Percentiles rank a stretch among this genome's conserved stretches.
Evolutionary conservation across 2,113 vertebrate genomes (phyloP).

Genomic region (Thamnophis sirtalis): DNA sequence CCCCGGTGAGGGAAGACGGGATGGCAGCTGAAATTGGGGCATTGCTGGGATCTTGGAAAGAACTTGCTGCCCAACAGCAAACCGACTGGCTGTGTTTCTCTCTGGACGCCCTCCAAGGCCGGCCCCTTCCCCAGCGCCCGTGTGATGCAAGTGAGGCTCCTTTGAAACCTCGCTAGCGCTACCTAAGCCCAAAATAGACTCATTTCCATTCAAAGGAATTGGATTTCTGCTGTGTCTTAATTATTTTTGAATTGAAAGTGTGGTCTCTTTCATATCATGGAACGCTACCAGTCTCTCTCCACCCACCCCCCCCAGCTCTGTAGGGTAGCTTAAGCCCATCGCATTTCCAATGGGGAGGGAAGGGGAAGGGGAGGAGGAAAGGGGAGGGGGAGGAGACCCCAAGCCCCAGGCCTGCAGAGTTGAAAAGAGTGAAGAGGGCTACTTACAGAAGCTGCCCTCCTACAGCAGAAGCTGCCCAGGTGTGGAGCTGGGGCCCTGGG

Average conservation of each 20-base stretch:
- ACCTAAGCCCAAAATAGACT: neutral
- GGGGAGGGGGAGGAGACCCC: neutral
- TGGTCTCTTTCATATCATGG: neutral
- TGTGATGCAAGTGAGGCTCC: neutral
- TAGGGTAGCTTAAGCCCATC: neutral
- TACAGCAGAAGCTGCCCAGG: neutral
- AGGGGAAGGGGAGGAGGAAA: too few species aligned
- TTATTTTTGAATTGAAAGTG: neutral
- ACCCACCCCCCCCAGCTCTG: neutral
- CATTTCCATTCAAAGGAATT: neutral
- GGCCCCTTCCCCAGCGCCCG: neutral
- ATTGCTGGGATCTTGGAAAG: neutral
- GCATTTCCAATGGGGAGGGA: neutral
- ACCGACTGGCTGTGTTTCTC: neutral
- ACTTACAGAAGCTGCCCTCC: neutral
- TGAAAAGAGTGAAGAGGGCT: neutral
- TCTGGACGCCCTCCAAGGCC: neutral
- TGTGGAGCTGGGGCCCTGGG: neutral
- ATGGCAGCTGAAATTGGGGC: neutral
- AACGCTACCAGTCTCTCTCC: neutral
- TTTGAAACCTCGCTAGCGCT: neutral
- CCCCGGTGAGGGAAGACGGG: neutral
- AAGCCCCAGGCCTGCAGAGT: neutral
- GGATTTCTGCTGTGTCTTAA: neutral
- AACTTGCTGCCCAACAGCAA: neutral